Percentiles rank a stretch among this genome's conserved stretches.
Evolutionary conservation across 2,888 invertebrate species (phyloP).

Genomic region (Synergus japonicus): DNA sequence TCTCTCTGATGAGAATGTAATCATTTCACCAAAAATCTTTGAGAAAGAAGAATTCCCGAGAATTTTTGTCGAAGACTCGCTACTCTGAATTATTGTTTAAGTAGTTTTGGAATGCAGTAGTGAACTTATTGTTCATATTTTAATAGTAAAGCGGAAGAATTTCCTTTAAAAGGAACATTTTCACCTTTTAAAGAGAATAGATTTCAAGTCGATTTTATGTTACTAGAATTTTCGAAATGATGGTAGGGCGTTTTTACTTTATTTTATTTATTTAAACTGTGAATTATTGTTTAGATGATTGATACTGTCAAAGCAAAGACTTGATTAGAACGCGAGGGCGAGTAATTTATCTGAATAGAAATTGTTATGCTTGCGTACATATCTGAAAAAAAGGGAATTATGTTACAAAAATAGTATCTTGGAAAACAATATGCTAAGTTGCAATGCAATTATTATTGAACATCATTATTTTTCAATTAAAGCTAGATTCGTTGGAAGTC

Average conservation of each 20-base stretch:
- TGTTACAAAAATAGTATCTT: background rate
- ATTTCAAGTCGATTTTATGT: background rate
- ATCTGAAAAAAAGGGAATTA: background rate
- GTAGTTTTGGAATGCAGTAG: conserved; percentile 28
- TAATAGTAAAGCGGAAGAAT: background rate
- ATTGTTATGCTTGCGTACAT: background rate
- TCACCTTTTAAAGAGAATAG: conserved; percentile 10
- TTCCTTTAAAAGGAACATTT: conserved; percentile 3
- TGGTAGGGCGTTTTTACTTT: background rate
- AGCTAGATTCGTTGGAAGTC: background rate
- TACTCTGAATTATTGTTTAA: conserved; percentile 24
- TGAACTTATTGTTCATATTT: conserved; percentile 36
- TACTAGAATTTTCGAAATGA: background rate
- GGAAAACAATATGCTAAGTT: conserved; percentile 15
- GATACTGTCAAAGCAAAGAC: conserved; percentile 13
- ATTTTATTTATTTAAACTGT: conserved; percentile 22
- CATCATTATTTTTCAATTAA: conserved; percentile 2
- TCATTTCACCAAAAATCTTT: background rate
- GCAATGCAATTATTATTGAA: background rate
- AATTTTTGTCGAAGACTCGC: background rate
- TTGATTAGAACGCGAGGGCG: background rate
- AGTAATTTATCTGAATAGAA: conserved; percentile 15
- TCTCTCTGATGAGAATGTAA: no score
- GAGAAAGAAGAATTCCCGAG: background rate
- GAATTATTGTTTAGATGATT: background rate